A percentile compares a stretch with the other conserved stretches of the same genome.
These are phyloP conservation scores for Patiria pectinifera DNA, from an alignment of 53 echinoderm and acorn worm species.

Conservation along the genomic window DNA sequence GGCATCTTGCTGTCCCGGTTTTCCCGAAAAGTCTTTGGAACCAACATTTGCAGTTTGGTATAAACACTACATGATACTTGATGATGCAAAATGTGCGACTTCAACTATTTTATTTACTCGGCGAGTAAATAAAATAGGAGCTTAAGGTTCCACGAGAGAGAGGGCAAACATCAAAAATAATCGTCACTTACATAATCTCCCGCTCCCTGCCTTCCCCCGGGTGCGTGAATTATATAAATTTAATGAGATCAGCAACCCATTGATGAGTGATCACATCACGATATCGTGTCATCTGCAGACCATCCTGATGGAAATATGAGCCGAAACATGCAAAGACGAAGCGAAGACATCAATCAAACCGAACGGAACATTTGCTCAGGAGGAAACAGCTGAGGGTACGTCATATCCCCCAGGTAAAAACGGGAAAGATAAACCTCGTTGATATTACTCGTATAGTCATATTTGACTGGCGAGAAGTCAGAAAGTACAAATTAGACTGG, in stretches of 20 bases:
- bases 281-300: background rate
- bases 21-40: too few species aligned
- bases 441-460: background rate
- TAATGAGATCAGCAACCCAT: background rate
- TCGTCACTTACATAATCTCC: too few species aligned
- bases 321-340: background rate
- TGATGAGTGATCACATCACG: background rate
- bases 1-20: too few species aligned
- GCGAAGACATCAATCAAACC: background rate
- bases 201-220: background rate
- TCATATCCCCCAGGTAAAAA: background rate
- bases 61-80: too few species aligned
- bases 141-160: too few species aligned
- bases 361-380: background rate
- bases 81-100: too few species aligned
- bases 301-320: background rate
- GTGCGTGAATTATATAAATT: background rate
- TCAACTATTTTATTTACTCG: too few species aligned
- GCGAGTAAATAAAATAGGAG: too few species aligned
- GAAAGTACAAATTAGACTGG: constrained; percentile 21
- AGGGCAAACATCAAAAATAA: too few species aligned
- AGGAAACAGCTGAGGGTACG: background rate
- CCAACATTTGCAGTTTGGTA: too few species aligned
- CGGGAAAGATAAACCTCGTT: background rate
- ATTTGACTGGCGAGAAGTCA: background rate